Conservation (phyloP, 2,113 vertebrate genomes). For the Phyllostomus hastatus region DNA sequence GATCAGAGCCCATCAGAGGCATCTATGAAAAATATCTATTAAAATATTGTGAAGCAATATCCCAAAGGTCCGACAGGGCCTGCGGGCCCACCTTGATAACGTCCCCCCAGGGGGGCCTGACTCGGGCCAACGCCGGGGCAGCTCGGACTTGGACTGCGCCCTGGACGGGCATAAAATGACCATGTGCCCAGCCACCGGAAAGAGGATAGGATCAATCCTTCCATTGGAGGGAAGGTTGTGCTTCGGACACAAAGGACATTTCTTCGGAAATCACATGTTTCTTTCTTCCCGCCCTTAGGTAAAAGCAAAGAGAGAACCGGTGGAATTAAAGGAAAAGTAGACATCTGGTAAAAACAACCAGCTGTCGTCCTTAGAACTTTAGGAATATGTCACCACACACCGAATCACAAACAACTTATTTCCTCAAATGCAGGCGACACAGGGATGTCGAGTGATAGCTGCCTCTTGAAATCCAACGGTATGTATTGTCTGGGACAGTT, state of each 20-base stretch:
- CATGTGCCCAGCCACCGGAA: background rate
- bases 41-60: background rate
- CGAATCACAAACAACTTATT: constrained; percentile 37
- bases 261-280: background rate
- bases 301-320: background rate
- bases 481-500: constrained; percentile 45
- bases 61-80: background rate
- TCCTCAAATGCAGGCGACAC: constrained; percentile 35
- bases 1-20: background rate
- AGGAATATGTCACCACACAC: background rate
- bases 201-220: background rate
- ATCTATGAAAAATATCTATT: background rate
- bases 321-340: background rate
- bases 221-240: background rate
- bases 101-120: background rate
- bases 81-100: background rate
- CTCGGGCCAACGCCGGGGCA: background rate
- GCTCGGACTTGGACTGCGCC: background rate
- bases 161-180: background rate
- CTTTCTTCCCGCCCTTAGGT: background rate
- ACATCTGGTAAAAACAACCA: background rate
- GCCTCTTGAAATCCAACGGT: constrained; percentile 58
- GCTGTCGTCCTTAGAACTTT: background rate
- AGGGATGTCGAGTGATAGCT: constrained; percentile 4
- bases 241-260: background rate